Evolutionary conservation across 1,140 invertebrate genomes (phyloP).

Genomic region (Adoxophyes honmai): DNA sequence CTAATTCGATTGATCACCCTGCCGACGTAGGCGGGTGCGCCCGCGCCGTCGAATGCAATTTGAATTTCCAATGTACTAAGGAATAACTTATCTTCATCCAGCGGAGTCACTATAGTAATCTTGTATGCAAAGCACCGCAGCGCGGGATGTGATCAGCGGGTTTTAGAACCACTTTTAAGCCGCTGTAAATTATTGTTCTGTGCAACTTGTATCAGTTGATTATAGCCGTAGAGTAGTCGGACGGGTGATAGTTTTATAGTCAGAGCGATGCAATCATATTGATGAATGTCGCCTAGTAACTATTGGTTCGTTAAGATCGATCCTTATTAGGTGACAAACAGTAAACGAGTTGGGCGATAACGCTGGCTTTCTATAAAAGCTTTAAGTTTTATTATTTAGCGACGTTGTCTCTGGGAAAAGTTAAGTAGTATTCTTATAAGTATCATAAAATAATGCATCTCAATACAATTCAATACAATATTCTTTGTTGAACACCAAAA

Average conservation of each 20-base stretch:
- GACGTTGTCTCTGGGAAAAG: no score
- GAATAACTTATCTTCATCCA: neutral
- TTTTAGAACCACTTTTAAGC: conserved; percentile 2
- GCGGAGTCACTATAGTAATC: neutral
- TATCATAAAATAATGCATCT: no score
- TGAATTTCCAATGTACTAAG: neutral
- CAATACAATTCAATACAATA: no score
- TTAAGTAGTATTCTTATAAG: no score
- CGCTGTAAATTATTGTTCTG: conserved; percentile 1
- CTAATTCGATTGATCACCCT: conserved; percentile 1
- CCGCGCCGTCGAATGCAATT: conserved; percentile 5
- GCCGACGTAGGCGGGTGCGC: neutral
- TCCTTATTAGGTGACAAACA: no score
- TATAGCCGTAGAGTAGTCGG: neutral
- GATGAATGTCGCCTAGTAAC: neutral
- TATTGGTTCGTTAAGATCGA: no score
- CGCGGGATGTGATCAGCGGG: conserved; percentile 8
- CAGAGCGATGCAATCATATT: neutral
- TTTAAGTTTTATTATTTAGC: no score
- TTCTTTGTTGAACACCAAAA: no score
- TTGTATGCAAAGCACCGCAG: conserved; percentile 2
- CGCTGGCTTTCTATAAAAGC: no score
- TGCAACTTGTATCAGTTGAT: neutral
- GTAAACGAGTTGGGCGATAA: no score
- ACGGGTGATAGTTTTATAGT: neutral